Evolutionary conservation across 2,888 invertebrate species (phyloP), one percentile per base, ranked within the genome.

Genomic region (Drosophila lutescens): DNA sequence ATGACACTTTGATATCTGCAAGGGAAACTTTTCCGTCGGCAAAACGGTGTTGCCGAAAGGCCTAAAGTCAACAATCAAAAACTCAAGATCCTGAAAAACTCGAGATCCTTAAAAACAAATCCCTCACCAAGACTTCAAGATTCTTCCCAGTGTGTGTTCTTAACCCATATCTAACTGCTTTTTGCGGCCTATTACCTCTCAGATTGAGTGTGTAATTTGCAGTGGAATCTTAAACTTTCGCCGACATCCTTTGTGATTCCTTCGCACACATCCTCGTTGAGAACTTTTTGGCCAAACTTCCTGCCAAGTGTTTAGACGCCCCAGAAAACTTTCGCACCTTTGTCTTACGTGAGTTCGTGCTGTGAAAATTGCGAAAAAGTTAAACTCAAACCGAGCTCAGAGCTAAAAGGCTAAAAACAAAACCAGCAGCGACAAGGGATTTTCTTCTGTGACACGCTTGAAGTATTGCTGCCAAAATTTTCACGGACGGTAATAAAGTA

Each of bases 401-500:
- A 32, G 67, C 46, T 13, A 15, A 34, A 49, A 57, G 46, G 55
- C 30, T 2, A 57, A 71, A 73, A 17, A 12, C 26, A 26, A 26
- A 26, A 26, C 26, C 32, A 17, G 49, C 44, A 49, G 54, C 36
- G 43, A 46, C 62, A 57, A 83, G 77, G 88, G 84, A 88, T 86
- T 88, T 77, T 84, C 86, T 78, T 81, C 71, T 79, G 72, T 71
- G 84, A 63, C 72, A 81, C 85, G 88, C 87, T 88, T 89, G 83
- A 89, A 86, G 79, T 88, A 89, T 89, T 88, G 79, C 88, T 86
- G 89, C 80, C 92, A 92, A 91, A 86, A 92, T 92, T 92, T 92
- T 92, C 89, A 92, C 92, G 82, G 92, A 92, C 92, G 92, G 92
- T 76, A 92, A 92, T 87, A 92, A 92, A 92, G 92, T 92, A 90